Percentiles rank a stretch among this genome's conserved stretches.
phyloP scores from a whole-genome alignment of 1,140 invertebrate species.

The Neuroterus valhalla region DNA sequence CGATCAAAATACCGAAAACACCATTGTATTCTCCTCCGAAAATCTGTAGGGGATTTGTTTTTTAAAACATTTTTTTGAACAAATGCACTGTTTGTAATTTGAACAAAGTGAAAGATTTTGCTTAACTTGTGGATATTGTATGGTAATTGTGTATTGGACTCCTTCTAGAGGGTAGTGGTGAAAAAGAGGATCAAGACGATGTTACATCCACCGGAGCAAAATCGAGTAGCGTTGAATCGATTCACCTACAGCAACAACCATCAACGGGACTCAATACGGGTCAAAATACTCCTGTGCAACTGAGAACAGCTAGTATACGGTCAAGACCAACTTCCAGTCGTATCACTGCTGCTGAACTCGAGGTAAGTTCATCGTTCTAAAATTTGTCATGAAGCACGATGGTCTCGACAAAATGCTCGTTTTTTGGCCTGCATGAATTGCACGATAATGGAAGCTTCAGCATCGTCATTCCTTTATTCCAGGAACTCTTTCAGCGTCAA shows the following conservation, averaged over 20 bases:
- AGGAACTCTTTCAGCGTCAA: constrained; percentile 90
- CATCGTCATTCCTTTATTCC: constrained; percentile 67
- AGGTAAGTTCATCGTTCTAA: constrained; percentile 69
- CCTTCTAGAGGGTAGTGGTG: constrained; percentile 72
- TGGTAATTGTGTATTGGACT: no score
- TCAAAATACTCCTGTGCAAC: constrained; percentile 78
- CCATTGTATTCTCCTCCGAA: no score
- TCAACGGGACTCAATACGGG: constrained; percentile 70
- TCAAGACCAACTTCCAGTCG: constrained; percentile 89
- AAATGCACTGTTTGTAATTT: no score
- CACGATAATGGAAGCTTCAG: constrained; percentile 56
- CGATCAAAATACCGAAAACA: no score
- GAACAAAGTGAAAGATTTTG: no score
- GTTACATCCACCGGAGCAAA: constrained; percentile 79
- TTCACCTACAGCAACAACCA: constrained; percentile 77
- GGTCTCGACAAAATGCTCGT: constrained; percentile 44
- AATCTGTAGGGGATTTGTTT: no score
- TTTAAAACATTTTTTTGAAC: no score
- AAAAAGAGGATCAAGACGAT: constrained; percentile 82
- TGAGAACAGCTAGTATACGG: constrained; percentile 90
- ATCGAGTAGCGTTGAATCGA: constrained; percentile 87
- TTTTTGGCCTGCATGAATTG: constrained; percentile 52
- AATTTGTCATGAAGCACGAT: constrained; percentile 38
- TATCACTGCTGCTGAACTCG: constrained; percentile 91
- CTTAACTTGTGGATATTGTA: no score